Base-by-base conservation (phyloP, 2,888 invertebrate species). In the Coelinius sp. region DNA sequence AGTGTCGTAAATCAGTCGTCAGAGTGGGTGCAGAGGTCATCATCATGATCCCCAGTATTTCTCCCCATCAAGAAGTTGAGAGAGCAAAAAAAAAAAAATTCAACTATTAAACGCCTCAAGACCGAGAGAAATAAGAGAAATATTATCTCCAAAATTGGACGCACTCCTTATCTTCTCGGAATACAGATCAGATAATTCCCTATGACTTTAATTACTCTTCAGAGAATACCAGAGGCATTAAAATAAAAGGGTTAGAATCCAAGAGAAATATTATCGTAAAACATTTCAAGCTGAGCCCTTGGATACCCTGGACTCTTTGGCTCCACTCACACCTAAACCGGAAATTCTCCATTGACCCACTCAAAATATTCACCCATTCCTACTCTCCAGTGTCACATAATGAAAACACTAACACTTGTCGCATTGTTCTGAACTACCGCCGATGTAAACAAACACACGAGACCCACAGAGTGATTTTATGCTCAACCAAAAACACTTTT, bases 1-100 rank as follows among this genome's bases (percentile, higher is more conserved):
- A 38, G n/a, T 41, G 59, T 59, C 59, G 20, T 59, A 59, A 59
- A 59, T 59, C 59, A 59, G 8, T 59, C 14, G 59, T 59, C 31
- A 8, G n/a, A n/a, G 6, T n/a, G 53, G 25, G 25, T 25, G n/a
- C 3, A 53, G n/a, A 22, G 25, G 25, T 53, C 27, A 53, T 14
- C 27, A 12, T 2, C 2, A 10, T 25, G 25, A 25, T 22, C 27
- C 24, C 20, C 24, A 25, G 53, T 53, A 53, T 53, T 53, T 53
- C 25, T n/a, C 56, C 20, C 2, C 6, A 7, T 27, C 31, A n/a
- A 56, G 27, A 17, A 0, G 2, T 25, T n/a, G n/a, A n/a, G n/a
- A n/a, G n/a, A n/a, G n/a, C 14, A 3, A 12, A 1, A 14, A 41
- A 56, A 27, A 27, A 56, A 56, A 25, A 25, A 56, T 17, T 8